Base-by-base conservation (phyloP, 2,888 invertebrate species). In the Nephrotoma appendiculata region DNA sequence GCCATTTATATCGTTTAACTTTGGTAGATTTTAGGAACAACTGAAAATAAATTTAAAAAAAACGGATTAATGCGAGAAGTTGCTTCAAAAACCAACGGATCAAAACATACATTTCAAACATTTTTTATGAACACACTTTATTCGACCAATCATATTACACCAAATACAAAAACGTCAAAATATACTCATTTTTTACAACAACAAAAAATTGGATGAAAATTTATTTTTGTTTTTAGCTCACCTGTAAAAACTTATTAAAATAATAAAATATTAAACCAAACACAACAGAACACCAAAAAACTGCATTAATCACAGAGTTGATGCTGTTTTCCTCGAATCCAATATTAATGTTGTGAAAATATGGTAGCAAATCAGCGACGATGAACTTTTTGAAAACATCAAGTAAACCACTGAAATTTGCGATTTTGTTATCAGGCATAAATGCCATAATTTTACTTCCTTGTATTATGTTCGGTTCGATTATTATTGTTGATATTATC, bases 271-370 rank as follows among this genome's bases (percentile, higher is more conserved):
- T 90, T 31, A 89, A 88, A 86, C 90, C 89, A 86, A 90, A 89
- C 83, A 89, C 87, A 57, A 91, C 87, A 87, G 91, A 90, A 87
- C 91, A 91, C 92, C 91, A 91, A 88, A 91, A 91, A 83, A 91
- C 89, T 3, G 90, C 89, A 89, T 91, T 92, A 15, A 90, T 88
- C 88, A 91, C 89, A 89, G 91, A 91, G 89, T 90, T 89, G 9
- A 91, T 84, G 15, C 42, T 84, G n/a, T 41, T 84, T 84, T 84
- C 84, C 15, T 84, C 84, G 43, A 84, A 84, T 42, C 84, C 84
- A 41, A 84, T n/a, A 84, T 84, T 84, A 85, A 85, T 44, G 45
- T 85, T 44, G 44, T 44, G 44, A 85, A 85, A 85, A 85, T 85
- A 85, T 19, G 85, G 85, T 44, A 85, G 6, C n/a, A 85, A 85